phyloP scores from a whole-genome alignment of 1,140 invertebrate species.

The Melitaea cinxia region DNA sequence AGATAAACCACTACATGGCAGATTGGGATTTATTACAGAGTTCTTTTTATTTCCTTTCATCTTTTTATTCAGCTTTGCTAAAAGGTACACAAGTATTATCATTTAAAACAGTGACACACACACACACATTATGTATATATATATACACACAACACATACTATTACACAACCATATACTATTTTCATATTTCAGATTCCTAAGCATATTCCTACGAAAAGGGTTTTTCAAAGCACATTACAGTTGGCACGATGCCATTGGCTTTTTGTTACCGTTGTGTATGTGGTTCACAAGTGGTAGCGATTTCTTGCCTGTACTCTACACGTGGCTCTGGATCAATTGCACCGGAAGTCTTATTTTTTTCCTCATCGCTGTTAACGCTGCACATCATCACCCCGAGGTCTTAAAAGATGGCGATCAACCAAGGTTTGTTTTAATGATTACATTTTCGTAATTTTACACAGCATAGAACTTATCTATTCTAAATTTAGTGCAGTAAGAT shows the following conservation, averaged over 20 bases:
- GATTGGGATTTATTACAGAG: conserved; percentile 51
- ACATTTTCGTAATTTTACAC: too few species aligned
- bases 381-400: conserved; percentile 92
- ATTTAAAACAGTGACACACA: neutral
- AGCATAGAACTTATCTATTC: too few species aligned
- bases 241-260: conserved; percentile 62
- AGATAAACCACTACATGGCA: conserved; percentile 48
- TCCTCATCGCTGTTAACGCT: conserved; percentile 86
- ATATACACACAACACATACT: conserved; percentile 3
- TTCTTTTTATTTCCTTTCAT: conserved; percentile 46
- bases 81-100: conserved; percentile 43
- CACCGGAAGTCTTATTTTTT: conserved; percentile 84
- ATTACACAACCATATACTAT: neutral
- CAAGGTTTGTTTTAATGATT: conserved; percentile 32
- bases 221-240: conserved; percentile 58
- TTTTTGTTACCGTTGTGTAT: conserved; percentile 63
- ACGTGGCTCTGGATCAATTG: conserved; percentile 85
- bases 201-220: conserved; percentile 51
- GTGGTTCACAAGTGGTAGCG: conserved; percentile 49
- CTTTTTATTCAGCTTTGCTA: conserved; percentile 46
- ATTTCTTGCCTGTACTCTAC: conserved; percentile 53
- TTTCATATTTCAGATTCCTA: conserved; percentile 47
- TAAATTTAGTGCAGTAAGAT: too few species aligned
- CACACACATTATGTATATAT: neutral
- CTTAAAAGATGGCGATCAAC: conserved; percentile 90